Evolutionary conservation across 2,797 vertebrate genomes (phyloP).

Genomic region (Hoplostethus atlanticus): DNA sequence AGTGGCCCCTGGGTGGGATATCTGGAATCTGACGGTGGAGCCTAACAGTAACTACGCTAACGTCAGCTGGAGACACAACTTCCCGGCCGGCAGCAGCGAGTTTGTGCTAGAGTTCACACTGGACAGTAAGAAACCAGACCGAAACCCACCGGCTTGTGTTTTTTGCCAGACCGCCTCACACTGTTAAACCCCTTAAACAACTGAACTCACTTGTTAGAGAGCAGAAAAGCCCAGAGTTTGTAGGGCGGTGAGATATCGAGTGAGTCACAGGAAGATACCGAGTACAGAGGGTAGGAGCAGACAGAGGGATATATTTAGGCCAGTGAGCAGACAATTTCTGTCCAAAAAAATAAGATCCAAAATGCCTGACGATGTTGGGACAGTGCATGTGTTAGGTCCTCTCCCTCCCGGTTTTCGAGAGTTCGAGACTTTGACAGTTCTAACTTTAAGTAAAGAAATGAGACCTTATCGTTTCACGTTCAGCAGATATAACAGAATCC

Average conservation of each 20-base stretch:
- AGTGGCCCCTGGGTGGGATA: conserved; percentile 87
- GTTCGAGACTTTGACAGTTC: not conserved
- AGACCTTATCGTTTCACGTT: not conserved
- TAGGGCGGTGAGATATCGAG: not conserved
- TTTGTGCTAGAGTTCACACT: conserved; percentile 98
- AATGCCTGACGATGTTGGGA: not conserved
- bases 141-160: conserved; percentile 49
- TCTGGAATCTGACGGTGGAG: conserved; percentile 97
- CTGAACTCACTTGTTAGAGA: not conserved
- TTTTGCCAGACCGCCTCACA: conserved; percentile 41
- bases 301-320: not conserved
- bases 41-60: conserved; percentile 98
- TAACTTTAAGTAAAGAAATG: not conserved
- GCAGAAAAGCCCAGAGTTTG: not conserved
- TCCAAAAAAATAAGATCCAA: not conserved
- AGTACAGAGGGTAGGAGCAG: not conserved
- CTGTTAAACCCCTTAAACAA: not conserved
- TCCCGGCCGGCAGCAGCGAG: conserved; percentile 91
- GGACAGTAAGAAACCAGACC: conserved; percentile 94
- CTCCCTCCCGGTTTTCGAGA: no score
- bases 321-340: not conserved
- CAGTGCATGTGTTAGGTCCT: no score
- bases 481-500: not conserved
- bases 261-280: not conserved
- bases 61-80: conserved; percentile 98